A percentile compares a stretch with the other conserved stretches of the same genome.
Evolutionary conservation across 2,113 vertebrate genomes (phyloP).

Genomic region (Fukomys damarensis): DNA sequence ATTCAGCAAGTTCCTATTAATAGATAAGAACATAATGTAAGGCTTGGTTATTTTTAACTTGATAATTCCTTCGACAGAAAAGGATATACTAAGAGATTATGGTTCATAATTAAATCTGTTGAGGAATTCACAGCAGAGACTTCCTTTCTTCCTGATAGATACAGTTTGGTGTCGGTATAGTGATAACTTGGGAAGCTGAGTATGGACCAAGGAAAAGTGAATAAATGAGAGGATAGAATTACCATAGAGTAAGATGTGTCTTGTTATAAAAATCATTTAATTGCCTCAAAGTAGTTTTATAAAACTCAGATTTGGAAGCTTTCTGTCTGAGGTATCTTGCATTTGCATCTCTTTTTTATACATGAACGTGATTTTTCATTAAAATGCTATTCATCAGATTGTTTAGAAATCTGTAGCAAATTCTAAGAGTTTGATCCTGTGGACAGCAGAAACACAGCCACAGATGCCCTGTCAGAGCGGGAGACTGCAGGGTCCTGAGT

Average conservation of each 20-base stretch:
- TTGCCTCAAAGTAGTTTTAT: background rate
- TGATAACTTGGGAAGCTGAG: background rate
- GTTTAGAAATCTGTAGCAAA: background rate
- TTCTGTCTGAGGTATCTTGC: background rate
- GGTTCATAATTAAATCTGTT: conserved; percentile 59
- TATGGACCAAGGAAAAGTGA: conserved; percentile 10
- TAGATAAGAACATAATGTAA: conserved; percentile 79
- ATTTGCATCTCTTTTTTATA: background rate
- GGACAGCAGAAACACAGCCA: too few species aligned
- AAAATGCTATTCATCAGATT: background rate
- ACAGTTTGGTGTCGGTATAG: background rate
- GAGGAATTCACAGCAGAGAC: conserved; percentile 25
- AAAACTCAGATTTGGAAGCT: background rate
- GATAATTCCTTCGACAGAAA: conserved; percentile 72
- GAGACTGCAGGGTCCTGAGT: fast-evolving
- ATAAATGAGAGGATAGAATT: background rate
- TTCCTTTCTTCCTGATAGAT: background rate
- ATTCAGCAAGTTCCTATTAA: conserved; percentile 74
- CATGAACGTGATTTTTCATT: background rate
- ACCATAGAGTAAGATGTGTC: conserved; percentile 8
- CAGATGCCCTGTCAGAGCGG: fast-evolving
- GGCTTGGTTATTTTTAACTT: conserved; percentile 83
- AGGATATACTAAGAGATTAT: conserved; percentile 66
- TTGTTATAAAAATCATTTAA: background rate
- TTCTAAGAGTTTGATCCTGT: background rate